Evolutionary conservation across 2,113 vertebrate genomes (phyloP).

Genomic region (Haplochromis burtoni): DNA sequence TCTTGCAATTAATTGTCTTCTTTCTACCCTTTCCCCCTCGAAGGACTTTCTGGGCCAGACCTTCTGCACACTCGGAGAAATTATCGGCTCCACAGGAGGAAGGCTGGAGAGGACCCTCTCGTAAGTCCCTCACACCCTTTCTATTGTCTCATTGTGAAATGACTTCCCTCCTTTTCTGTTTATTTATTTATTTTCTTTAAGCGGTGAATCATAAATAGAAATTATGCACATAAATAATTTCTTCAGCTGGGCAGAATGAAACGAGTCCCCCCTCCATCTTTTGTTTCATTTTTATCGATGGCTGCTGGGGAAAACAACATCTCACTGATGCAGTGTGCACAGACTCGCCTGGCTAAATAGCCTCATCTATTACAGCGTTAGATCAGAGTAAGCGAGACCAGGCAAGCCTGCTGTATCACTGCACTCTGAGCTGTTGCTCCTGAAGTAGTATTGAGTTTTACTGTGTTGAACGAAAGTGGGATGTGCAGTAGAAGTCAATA

Average conservation of each 20-base stretch:
- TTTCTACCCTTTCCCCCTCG: not conserved
- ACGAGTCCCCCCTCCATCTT: not conserved
- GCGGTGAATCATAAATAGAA: not conserved
- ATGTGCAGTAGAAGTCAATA: not conserved
- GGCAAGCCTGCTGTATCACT: not conserved
- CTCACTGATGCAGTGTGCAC: not conserved
- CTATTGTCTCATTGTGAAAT: not conserved
- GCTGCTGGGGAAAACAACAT: not conserved
- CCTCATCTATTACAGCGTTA: conserved; percentile 11
- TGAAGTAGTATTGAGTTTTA: not conserved
- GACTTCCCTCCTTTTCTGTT: not conserved
- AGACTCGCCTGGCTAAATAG: not conserved
- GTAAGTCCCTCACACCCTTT: conserved; percentile 53
- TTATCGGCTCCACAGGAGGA: conserved; percentile 72
- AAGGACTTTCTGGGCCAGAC: conserved; percentile 78
- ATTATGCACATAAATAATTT: conserved; percentile 13
- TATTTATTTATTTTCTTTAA: not conserved
- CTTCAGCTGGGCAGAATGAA: not conserved
- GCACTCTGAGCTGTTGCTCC: not conserved
- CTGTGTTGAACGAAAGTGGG: not conserved
- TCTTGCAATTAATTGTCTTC: not conserved
- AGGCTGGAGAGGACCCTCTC: conserved; percentile 69
- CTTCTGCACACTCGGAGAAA: conserved; percentile 77
- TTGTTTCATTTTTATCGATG: conserved; percentile 12
- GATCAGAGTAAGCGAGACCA: not conserved